Evolutionary conservation across 2,888 invertebrate genomes (phyloP).

Genomic region (Zootermopsis nevadensis): DNA sequence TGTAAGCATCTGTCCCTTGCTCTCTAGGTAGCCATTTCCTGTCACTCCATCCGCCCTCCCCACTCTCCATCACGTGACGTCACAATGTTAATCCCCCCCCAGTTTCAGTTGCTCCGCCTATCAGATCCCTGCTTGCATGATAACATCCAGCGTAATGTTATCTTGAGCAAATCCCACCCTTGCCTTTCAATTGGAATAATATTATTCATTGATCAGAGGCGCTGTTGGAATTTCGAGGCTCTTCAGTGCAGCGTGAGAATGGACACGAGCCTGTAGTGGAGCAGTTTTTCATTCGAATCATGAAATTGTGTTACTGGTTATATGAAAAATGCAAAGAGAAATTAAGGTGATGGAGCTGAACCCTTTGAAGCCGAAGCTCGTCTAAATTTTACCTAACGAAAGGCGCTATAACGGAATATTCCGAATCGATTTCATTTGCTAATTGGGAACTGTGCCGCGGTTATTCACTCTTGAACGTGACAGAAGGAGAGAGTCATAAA

Average conservation of each 20-base stretch:
- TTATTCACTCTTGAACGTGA: too few species aligned
- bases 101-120: conserved; percentile 17
- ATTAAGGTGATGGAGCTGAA: too few species aligned
- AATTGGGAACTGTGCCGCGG: too few species aligned
- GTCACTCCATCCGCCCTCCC: conserved; percentile 30
- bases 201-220: conserved; percentile 5
- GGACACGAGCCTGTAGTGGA: too few species aligned
- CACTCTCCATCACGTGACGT: conserved; percentile 40
- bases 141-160: conserved; percentile 23
- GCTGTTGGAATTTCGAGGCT: background rate
- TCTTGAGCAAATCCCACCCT: conserved; percentile 17
- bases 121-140: background rate
- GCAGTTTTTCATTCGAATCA: too few species aligned
- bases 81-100: conserved; percentile 45
- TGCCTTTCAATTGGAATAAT: conserved; percentile 28
- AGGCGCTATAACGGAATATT: too few species aligned
- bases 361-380: too few species aligned
- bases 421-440: too few species aligned
- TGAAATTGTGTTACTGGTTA: too few species aligned
- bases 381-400: too few species aligned
- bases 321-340: too few species aligned
- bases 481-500: too few species aligned
- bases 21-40: conserved; percentile 42
- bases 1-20: conserved; percentile 30
- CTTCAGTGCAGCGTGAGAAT: background rate